A percentile compares a stretch with the other conserved stretches of the same genome.
These are phyloP conservation scores for Sepioteuthis lessoniana DNA, from an alignment of 2,888 invertebrate species.

Conservation along the genomic window DNA sequence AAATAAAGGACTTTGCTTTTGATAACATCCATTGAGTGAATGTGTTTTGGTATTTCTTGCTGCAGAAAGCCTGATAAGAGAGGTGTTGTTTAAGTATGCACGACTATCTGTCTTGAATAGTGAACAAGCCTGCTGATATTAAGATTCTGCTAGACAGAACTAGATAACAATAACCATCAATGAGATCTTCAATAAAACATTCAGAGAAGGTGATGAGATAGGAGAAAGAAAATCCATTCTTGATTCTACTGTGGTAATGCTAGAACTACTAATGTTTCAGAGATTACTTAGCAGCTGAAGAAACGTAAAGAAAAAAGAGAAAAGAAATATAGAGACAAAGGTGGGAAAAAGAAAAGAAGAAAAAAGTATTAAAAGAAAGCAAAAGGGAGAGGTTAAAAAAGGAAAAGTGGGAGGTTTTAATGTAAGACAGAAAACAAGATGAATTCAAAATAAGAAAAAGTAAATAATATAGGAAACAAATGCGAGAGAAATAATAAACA, in stretches of 20 bases:
- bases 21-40: conserved; percentile 10
- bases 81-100: conserved; percentile 4
- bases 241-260: neutral
- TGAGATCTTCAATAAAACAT: neutral
- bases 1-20: neutral
- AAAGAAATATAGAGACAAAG: neutral
- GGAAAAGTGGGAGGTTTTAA: no score
- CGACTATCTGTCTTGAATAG: neutral
- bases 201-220: neutral
- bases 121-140: conserved; percentile 23
- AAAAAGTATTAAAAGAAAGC: no score
- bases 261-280: neutral
- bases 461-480: no score
- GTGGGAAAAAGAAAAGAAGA: neutral
- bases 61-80: neutral
- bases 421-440: no score
- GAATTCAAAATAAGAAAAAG: no score
- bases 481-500: no score
- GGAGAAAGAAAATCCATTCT: neutral
- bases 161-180: conserved; percentile 21
- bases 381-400: no score
- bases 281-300: conserved; percentile 18
- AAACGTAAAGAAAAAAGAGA: neutral
- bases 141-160: neutral
- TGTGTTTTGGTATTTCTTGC: conserved; percentile 25